A percentile compares a stretch with the other conserved stretches of the same genome.
Evolutionary conservation across 2,797 vertebrate species (phyloP).

Genomic region (Prionace glauca): DNA sequence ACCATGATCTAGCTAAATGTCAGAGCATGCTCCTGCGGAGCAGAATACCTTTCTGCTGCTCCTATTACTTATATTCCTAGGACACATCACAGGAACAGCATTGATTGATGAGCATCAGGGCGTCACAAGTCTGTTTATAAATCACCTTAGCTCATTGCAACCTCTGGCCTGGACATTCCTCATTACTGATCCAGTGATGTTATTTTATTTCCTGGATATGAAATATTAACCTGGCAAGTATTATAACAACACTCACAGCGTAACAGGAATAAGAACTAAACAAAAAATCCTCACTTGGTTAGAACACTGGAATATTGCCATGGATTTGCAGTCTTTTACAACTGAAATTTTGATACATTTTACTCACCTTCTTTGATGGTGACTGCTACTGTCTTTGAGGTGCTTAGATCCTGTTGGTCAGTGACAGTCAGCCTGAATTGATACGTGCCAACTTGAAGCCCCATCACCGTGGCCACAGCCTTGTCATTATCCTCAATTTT

Average conservation of each 20-base stretch:
- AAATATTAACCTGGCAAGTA: not conserved
- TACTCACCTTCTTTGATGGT: constrained; percentile 71
- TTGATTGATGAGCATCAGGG: not conserved
- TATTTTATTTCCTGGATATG: not conserved
- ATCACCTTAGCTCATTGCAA: not conserved
- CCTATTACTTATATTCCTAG: not conserved
- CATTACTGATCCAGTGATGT: no score
- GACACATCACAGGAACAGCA: not conserved
- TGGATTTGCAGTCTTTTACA: not conserved
- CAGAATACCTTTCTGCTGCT: not conserved
- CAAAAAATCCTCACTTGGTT: not conserved
- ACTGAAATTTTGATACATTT: not conserved
- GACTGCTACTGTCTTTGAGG: constrained; percentile 59
- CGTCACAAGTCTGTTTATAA: not conserved
- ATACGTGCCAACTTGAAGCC: constrained; percentile 67
- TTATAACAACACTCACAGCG: not conserved
- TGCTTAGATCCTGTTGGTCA: constrained; percentile 70
- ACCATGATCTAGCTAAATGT: not conserved
- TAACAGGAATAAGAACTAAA: no score
- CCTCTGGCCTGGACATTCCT: not conserved
- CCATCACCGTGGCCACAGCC: constrained; percentile 62
- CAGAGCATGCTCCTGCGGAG: not conserved
- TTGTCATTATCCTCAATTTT: constrained; percentile 61
- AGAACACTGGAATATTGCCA: not conserved
- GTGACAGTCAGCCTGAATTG: constrained; percentile 70